Evolutionary conservation across 2,888 invertebrate species (phyloP), one percentile per base, ranked within the genome.

Genomic region (Chrysomela aeneicollis): DNA sequence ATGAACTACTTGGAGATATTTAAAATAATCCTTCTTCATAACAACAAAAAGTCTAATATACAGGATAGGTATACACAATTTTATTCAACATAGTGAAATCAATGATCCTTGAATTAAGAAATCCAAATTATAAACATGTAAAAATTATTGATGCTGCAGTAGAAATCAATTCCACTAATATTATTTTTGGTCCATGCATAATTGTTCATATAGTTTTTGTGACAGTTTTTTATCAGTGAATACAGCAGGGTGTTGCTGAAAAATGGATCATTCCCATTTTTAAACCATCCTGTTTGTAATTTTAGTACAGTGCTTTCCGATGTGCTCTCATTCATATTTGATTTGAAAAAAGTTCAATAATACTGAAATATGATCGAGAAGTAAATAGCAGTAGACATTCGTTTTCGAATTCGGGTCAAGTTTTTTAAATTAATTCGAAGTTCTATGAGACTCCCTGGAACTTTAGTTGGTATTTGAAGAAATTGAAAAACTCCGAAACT

Each of bases 131-230:
- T 26, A 12, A 17, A 10, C n/a, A 12, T 52, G 18, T 12, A 30
- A 18, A 17, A 46, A 46, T 26, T 37, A 37, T 32, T 21, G n/a
- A n/a, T 9, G n/a, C 22, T 26, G 26, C 26, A 26, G 6, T 26
- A 26, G 26, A 62, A 57, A 66, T 65, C 68, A 68, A 69, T 71
- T 74, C 72, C 66, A 73, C 76, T 76, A 73, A 74, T 73, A 74
- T 73, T 72, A 64, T 69, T 76, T 71, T 75, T 78, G 78, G 78
- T 78, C 78, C 78, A 77, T 78, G 78, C 77, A 77, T 73, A 57
- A 57, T 57, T 57, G 57, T 57, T 42, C 15, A 42, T 15, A 15
- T 42, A 42, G 32, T 55, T 55, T 37, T 57, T 26, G 57, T 57
- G 57, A 57, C 18, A 46, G 22, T 55, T 55, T 37, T n/a, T 26